Conservation (phyloP, 2,888 invertebrate genomes). For the Capitulum mitella region DNA sequence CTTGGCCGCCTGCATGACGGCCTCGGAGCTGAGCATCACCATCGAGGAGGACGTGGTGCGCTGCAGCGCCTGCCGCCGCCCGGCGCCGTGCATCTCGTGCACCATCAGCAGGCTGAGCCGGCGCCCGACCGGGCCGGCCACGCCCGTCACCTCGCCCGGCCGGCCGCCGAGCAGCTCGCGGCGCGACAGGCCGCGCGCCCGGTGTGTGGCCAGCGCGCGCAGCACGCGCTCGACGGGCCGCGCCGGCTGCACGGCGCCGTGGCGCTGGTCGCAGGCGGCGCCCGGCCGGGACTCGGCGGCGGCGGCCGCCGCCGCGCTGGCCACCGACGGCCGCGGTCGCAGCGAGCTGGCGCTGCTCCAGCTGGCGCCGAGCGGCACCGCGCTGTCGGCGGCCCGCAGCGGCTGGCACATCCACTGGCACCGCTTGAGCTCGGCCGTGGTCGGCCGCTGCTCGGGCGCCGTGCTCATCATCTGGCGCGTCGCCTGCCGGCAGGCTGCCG, state of each 20-base stretch:
- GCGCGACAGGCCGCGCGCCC: conserved; percentile 4
- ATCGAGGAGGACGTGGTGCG: neutral
- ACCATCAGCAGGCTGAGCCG: neutral
- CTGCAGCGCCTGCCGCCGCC: neutral
- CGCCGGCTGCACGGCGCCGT: neutral
- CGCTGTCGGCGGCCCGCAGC: neutral
- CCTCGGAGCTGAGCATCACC: neutral
- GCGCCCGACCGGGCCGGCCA: conserved; percentile 3
- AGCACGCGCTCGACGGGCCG: neutral
- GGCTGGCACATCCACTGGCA: neutral
- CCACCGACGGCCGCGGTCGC: neutral
- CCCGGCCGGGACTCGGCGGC: neutral
- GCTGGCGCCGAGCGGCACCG: neutral
- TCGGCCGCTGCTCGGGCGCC: neutral
- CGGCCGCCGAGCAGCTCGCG: conserved; percentile 3
- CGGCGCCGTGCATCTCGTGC: conserved; percentile 15
- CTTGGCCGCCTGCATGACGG: conserved; percentile 12
- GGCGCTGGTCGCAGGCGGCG: neutral
- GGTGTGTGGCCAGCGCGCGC: neutral
- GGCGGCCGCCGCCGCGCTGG: neutral
- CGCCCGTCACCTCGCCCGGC: neutral
- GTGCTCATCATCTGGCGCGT: neutral
- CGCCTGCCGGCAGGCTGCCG: neutral
- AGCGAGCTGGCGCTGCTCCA: conserved; percentile 15
- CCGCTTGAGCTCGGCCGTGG: neutral